These are phyloP conservation scores for Cygnus atratus DNA, from an alignment of 2,113 vertebrate species.

Conservation along the genomic window DNA sequence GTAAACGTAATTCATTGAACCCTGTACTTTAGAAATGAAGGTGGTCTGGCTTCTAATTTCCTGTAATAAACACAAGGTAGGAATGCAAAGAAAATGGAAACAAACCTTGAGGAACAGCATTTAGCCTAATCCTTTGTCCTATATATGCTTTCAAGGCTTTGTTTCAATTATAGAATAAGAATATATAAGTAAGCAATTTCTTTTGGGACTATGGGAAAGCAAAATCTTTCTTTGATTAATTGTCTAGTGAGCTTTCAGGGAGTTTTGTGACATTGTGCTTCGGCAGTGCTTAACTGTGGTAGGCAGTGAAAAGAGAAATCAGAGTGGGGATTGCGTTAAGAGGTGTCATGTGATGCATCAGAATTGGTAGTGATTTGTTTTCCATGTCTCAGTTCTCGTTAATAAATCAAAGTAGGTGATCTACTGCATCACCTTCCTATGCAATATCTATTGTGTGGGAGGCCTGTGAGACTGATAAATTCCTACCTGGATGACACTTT, in stretches of 20 bases:
- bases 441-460: not conserved
- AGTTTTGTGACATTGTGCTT: not conserved
- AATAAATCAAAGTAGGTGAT: not conserved
- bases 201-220: not conserved
- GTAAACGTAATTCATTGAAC: slow-evolving; percentile 11
- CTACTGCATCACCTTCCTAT: not conserved
- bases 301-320: not conserved
- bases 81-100: not conserved
- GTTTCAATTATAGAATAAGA: not conserved
- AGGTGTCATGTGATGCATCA: not conserved
- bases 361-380: not conserved
- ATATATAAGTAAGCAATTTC: not conserved
- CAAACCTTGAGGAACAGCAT: not conserved
- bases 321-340: not conserved
- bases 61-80: not conserved
- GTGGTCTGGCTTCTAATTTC: slow-evolving; percentile 33
- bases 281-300: not conserved
- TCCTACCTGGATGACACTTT: not conserved
- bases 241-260: not conserved
- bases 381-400: not conserved
- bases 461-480: not conserved
- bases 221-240: not conserved
- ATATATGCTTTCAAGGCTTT: not conserved
- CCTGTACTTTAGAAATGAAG: slow-evolving; percentile 21
- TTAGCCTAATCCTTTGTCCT: not conserved